Evolutionary conservation across 2,113 vertebrate species (phyloP).

Genomic region (Ammodramus savannarum): DNA sequence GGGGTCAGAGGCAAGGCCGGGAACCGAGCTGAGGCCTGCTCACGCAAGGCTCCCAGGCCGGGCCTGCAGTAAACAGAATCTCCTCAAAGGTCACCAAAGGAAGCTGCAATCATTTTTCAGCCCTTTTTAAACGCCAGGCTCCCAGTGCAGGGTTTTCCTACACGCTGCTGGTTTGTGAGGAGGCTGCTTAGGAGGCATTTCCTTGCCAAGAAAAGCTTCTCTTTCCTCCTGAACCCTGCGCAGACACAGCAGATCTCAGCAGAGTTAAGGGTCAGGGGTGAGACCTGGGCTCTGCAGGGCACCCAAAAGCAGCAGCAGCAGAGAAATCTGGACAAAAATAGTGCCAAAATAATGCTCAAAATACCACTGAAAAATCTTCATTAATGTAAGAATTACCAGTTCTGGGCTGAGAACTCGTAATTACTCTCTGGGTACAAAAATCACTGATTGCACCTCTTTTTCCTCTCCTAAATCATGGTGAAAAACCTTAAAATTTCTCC

Average conservation of each 20-base stretch:
- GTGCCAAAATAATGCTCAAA: background rate
- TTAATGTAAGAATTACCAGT: fast-evolving
- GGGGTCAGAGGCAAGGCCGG: constrained; percentile 63
- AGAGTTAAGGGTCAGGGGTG: constrained; percentile 45
- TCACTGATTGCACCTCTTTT: background rate
- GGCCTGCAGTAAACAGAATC: constrained; percentile 57
- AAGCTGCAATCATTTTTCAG: constrained; percentile 81
- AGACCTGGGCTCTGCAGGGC: background rate
- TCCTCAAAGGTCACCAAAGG: constrained; percentile 74
- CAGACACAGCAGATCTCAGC: constrained; percentile 56
- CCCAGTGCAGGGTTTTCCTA: constrained; percentile 26
- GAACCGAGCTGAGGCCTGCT: constrained; percentile 1
- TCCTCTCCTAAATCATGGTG: background rate
- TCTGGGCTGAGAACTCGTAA: background rate
- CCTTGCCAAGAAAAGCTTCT: constrained; percentile 77
- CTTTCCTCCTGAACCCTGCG: constrained; percentile 78
- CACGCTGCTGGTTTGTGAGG: constrained; percentile 66
- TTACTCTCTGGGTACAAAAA: background rate
- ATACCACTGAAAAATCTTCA: fast-evolving
- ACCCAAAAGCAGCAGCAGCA: background rate
- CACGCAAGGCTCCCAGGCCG: constrained; percentile 55
- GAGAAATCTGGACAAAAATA: background rate
- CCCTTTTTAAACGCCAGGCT: constrained; percentile 65
- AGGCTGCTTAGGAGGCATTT: constrained; percentile 70
- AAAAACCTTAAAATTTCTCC: background rate